Evolutionary conservation across 2,113 vertebrate species (phyloP), one percentile per base, ranked within the genome.

Genomic region (Phaethon lepturus): DNA sequence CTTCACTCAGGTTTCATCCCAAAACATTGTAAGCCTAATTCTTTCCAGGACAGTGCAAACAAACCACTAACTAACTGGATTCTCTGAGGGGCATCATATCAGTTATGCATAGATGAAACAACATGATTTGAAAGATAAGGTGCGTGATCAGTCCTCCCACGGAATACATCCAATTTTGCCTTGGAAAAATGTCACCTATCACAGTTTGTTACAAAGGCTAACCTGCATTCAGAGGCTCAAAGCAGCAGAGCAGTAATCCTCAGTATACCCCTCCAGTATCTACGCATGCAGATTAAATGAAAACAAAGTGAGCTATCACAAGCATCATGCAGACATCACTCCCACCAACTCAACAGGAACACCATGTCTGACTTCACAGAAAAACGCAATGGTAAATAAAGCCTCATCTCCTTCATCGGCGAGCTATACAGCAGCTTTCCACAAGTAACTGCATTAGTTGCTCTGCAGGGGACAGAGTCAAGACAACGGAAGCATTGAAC

Each of bases 81-180:
- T 68, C 38, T 25, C 81, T 5, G 2, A 69, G 17, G 35, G 12
- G 12, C 17, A 63, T 19, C 4, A 0, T 7, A 56, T 17, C 40
- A 38, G 29, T 42, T 73, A 14, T 0, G 0, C 6, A 19, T 1
- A 28, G 35, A 50, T 28, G 16, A 24, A 55, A 47, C 1, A 25
- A 6, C 11, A 19, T 42, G 31, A 40, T n/a, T 38, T 42, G 22
- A 31, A 67, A 42, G 14, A 9, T 9, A 20, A 25, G 26, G 19
- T 6, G 20, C 7, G 5, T 0, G 17, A 22, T 29, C 6, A 2
- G 5, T 35, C 3, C 11, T 40, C 35, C 8, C 26, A 8, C 9
- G 47, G 56, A 88, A 71, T 1, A 33, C 6, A 35, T 2, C 2
- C 15, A 3, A 0, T 13, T 72, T n/a, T 11, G 50, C 40, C 49